Base-by-base conservation (phyloP, 1,140 invertebrate species). In the Zaprionus kolodkinae region DNA sequence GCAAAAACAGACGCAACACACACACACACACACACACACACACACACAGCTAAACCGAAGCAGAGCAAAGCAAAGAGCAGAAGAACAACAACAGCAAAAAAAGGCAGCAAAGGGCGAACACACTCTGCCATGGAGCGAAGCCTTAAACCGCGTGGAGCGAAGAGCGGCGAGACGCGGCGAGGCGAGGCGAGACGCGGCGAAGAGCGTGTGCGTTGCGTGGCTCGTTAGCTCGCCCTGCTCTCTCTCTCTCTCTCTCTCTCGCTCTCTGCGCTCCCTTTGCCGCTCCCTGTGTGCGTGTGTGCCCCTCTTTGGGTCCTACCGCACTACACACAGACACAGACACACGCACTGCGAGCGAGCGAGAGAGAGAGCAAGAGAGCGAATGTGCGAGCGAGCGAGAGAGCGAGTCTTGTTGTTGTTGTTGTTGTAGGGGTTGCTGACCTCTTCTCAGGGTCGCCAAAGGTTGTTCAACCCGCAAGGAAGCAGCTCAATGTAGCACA, bases 361-460 rank as follows among this genome's bases (percentile, higher is more conserved):
- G n/a, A n/a, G n/a, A n/a, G n/a, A 38, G 59, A 36, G 27, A 33
- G 54, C 50, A 36, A 61, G 66, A n/a, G 74, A 63, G 40, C 10
- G 50, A 25, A n/a, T n/a, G n/a, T n/a, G n/a, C n/a, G n/a, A 38
- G 59, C 35, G 27, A 33, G 54, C 50, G 45, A 61, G 66, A n/a
- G 74, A 63, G 40, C 10, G 50, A 25, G 61, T 21, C 35, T 35
- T 45, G 60, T 17, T 30, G 68, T 13, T 61, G 63, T 40, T 56
- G 64, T 64, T 65, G 55, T 43, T 78, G 78, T 91, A 84, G 84
- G 85, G 91, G 87, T 92, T 92, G 91, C 87, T 92, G 91, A 92
- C 91, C 91, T 92, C 87, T 85, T 90, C 84, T 92, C 91, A 92
- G 91, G 91, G 91, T 92, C 91, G 87, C 79, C 79, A 72, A 91